These are phyloP conservation scores for Oopsacas minuta DNA, from an alignment of 37 sponge, comb jelly and placozoan species.

Conservation along the genomic window DNA sequence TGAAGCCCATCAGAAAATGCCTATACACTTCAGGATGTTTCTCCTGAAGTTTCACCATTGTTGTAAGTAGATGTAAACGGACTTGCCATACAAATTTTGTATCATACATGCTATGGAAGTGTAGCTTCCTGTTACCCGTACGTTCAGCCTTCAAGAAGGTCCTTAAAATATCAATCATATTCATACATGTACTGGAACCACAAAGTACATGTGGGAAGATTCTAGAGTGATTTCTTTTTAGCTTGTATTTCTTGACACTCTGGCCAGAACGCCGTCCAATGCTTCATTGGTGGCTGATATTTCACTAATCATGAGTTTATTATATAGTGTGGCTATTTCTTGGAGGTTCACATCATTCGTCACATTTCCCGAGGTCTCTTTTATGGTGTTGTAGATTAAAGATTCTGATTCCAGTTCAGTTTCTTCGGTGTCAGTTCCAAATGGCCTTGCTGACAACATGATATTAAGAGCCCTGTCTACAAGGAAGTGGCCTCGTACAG, in stretches of 20 bases:
- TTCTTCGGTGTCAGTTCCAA: not conserved
- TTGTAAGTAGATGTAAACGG: conserved; percentile 3
- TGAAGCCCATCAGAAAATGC: conserved; percentile 18
- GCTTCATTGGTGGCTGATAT: not conserved
- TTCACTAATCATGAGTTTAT: not conserved
- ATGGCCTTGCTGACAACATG: not conserved
- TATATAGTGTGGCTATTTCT: not conserved
- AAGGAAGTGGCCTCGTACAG: not conserved
- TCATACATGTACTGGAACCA: conserved; percentile 23
- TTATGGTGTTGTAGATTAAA: not conserved
- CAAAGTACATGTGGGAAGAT: not conserved
- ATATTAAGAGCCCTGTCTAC: not conserved
- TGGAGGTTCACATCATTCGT: not conserved
- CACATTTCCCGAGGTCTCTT: not conserved
- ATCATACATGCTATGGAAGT: not conserved
- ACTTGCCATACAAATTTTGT: conserved; percentile 15
- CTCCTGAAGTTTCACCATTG: not conserved
- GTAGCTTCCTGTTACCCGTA: conserved; percentile 21
- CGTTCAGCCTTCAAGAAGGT: conserved; percentile 15
- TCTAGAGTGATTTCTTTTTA: not conserved
- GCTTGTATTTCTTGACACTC: not conserved
- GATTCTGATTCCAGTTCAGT: not conserved
- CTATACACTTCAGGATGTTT: conserved; percentile 16
- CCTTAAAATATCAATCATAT: conserved; percentile 20
- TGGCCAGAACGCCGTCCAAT: not conserved